Evolutionary conservation across 2,888 invertebrate species (phyloP).

Genomic region (Dasypolia templi): DNA sequence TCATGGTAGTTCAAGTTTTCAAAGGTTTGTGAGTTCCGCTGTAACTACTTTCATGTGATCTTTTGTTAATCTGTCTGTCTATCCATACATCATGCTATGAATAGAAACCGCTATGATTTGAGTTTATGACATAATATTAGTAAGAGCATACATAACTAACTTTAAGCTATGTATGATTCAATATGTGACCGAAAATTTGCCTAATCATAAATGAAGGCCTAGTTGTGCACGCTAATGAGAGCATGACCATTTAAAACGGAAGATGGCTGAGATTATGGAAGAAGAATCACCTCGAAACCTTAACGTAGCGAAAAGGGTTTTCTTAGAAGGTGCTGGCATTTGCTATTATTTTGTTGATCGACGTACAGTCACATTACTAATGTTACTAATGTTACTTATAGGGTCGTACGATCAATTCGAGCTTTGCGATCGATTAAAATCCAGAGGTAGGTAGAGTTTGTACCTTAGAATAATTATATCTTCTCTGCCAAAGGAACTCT

Average conservation of each 20-base stretch:
- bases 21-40: constrained; percentile 25
- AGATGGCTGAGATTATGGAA: constrained; percentile 22
- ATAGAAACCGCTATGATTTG: constrained; percentile 1
- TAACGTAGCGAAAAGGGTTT: constrained; percentile 37
- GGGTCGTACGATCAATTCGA: background rate
- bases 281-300: constrained; percentile 14
- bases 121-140: constrained; percentile 32
- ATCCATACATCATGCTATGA: constrained; percentile 23
- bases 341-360: background rate
- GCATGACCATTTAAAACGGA: constrained; percentile 36
- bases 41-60: constrained; percentile 24
- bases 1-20: constrained; percentile 32
- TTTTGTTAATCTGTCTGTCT: constrained; percentile 37
- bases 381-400: too few species aligned
- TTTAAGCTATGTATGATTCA: constrained; percentile 7
- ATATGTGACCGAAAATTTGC: constrained; percentile 4
- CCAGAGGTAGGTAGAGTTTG: background rate
- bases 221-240: constrained; percentile 26
- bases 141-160: too few species aligned
- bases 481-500: background rate
- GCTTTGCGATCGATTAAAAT: background rate
- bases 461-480: background rate
- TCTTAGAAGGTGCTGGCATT: constrained; percentile 1
- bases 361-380: background rate
- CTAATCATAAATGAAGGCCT: constrained; percentile 16